Percentiles rank a stretch among this genome's conserved stretches.
These are phyloP conservation scores for Sabatieria punctata DNA, from an alignment of 2,888 invertebrate species.

Conservation along the genomic window DNA sequence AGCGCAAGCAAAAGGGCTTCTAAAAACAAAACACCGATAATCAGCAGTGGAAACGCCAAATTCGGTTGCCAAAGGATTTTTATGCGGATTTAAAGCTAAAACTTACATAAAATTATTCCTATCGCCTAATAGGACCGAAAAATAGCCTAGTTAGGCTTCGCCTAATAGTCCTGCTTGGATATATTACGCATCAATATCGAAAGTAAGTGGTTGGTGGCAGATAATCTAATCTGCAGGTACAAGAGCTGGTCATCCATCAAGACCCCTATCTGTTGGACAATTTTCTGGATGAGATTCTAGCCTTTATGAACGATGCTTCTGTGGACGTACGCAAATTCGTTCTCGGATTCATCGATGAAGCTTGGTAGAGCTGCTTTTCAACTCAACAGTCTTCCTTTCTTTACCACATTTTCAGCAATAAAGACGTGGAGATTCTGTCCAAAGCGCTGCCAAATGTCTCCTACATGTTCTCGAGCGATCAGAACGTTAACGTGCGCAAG, in stretches of 20 bases:
- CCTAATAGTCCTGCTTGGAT: too few relatives aligned
- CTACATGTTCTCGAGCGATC: constrained; percentile 53
- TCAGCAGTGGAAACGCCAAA: too few relatives aligned
- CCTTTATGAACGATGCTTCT: constrained; percentile 61
- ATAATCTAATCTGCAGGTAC: constrained; percentile 44
- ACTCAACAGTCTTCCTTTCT: not conserved
- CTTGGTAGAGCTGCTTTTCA: constrained; percentile 49
- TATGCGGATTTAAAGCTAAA: too few relatives aligned
- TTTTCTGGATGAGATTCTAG: constrained; percentile 71
- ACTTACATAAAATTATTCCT: too few relatives aligned
- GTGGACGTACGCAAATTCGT: constrained; percentile 69
- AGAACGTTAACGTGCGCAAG: constrained; percentile 62
- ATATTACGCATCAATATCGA: too few relatives aligned
- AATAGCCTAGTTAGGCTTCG: too few relatives aligned
- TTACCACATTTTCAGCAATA: constrained; percentile 47
- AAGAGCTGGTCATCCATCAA: constrained; percentile 58
- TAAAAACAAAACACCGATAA: too few relatives aligned
- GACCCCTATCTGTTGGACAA: constrained; percentile 60
- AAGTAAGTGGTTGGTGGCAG: too few relatives aligned
- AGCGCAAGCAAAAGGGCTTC: too few relatives aligned
- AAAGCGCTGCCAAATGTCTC: constrained; percentile 60
- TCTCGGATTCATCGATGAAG: constrained; percentile 78
- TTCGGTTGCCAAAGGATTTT: too few relatives aligned
- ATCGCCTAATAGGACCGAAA: too few relatives aligned
- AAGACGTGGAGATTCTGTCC: constrained; percentile 59